Evolutionary conservation across 2,113 vertebrate species (phyloP), one percentile per base, ranked within the genome.

Genomic region (Chaetodon auriga): DNA sequence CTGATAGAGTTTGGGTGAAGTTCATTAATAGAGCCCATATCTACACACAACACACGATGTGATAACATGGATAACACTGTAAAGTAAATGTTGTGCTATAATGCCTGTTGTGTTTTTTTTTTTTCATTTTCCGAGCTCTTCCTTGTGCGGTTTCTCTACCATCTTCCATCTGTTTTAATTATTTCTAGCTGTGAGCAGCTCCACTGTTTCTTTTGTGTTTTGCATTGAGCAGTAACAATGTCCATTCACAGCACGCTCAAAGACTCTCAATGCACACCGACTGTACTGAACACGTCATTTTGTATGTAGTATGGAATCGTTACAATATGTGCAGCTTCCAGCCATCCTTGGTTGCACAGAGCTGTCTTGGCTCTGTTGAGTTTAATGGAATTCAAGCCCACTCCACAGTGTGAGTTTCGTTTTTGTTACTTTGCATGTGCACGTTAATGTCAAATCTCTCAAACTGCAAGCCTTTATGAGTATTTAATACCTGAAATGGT

Each of bases 301-400:
- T 18, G 12, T 63, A 7, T 43, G 38, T 72, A 6, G 14, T 45
- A 12, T 58, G 48, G 7, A 75, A 16, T 15, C 2, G 0, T 64
- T 53, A 63, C 49, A 60, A 49, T 36, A 63, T 51, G 58, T 43
- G n/a, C 23, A 48, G 8, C 54, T 46, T 36, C 55, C 70, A 60
- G 3, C 55, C 49, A 35, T 7, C 19, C 10, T 30, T 12, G 13
- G 7, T 54, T 21, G 5, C 25, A 11, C 38, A 72, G 54, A 30
- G 13, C 69, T 49, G 36, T 45, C 15, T 60, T 68, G 15, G 5
- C 55, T 41, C 15, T 21, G 4, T 63, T 30, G 45, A 41, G 9
- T 19, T 61, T 70, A 69, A 79, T 61, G 35, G 45, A 21, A 61
- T 69, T 78, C 54, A 49, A 14, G 45, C 14, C n/a, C 25, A 62